Evolutionary conservation across 2,888 invertebrate genomes (phyloP), one percentile per base, ranked within the genome.

Genomic region (Eledona agricola): DNA sequence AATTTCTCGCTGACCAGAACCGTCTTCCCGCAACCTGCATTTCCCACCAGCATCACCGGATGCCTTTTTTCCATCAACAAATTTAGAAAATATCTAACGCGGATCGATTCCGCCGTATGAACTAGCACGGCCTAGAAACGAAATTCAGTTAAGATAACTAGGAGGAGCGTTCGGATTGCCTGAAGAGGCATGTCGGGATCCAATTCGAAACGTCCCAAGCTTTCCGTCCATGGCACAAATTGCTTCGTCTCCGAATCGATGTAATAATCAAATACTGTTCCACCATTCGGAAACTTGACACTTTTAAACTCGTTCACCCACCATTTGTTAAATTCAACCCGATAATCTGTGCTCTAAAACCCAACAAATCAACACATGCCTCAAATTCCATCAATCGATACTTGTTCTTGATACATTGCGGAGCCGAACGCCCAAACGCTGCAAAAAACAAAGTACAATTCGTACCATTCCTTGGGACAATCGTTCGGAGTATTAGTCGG

Each of bases 391-490:
- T n/a, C 17, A 15, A 19, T 23, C 25, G 25, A 26, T 37, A 80
- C 84, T 75, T 93, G 94, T 79, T 96, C 97, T 74, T 96, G 96
- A 77, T 93, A 96, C 86, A 96, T 90, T 12, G 93, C 90, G n/a
- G 96, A 93, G 11, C 97, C 97, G 78, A 97, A 97, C 0, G 96
- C 96, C 96, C 97, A 97, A 59, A 97, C 88, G 62, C 92, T 90
- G 51, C 94, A 93, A 77, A 97, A 97, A 4, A 93, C 96, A 76
- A 97, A 97, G 76, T 94, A 96, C 37, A 96, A 80, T 74, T 97
- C 97, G 70, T 95, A 93, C 84, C 93, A 88, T 67, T 97, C 97
- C 73, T 96, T 97, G 4, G 92, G 87, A 69, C 94, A 96, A 62
- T 96, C 96, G 5, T 83, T 78, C 1, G 93, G 90, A 1, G 92